Base-by-base conservation (phyloP, 2,113 vertebrate genomes). In the Acanthisitta chloris region DNA sequence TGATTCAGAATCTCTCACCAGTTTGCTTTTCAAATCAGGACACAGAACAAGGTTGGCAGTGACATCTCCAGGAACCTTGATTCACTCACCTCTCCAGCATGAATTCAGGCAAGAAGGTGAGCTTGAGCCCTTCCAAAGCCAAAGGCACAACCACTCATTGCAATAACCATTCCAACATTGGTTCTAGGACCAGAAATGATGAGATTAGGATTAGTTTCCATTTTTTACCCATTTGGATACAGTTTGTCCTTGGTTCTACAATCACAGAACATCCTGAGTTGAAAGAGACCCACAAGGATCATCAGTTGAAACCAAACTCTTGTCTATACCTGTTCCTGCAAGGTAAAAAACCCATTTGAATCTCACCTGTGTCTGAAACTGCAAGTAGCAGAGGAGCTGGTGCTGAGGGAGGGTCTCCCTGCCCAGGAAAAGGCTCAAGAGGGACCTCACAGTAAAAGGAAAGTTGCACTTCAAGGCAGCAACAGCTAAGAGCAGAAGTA, bases 21-120 rank as follows among this genome's bases (percentile, higher is more conserved):
- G n/a, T n/a, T n/a, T n/a, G n/a, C n/a, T n/a, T n/a, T n/a, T n/a
- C n/a, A n/a, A n/a, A n/a, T n/a, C n/a, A n/a, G n/a, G n/a, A n/a
- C n/a, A 23, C 65, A 18, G 48, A 45, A 73, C 64, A 23, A 18
- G 48, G 74, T 4, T 46, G 46, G 38, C n/a, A 5, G 49, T 25
- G 42, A 1, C 6, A 1, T 3, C 14, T 14, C 49, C 36, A 36
- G 21, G 3, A 15, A 26, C 57, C 17, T 65, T 72, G 16, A 20
- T 20, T 54, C 48, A 15, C 40, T 3, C 62, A 6, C 4, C 17
- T 5, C 2, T 7, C 0, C 0, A 12, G 11, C 10, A 17, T 1
- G 43, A 54, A 29, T 9, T 13, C 59, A 24, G 13, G 2, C 66
- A 59, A 25, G 54, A 4, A 20, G 31, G 19, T 28, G 42, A 90